These are phyloP conservation scores for Orius laevigatus DNA, from an alignment of 1,140 invertebrate genomes.

Conservation along the genomic window DNA sequence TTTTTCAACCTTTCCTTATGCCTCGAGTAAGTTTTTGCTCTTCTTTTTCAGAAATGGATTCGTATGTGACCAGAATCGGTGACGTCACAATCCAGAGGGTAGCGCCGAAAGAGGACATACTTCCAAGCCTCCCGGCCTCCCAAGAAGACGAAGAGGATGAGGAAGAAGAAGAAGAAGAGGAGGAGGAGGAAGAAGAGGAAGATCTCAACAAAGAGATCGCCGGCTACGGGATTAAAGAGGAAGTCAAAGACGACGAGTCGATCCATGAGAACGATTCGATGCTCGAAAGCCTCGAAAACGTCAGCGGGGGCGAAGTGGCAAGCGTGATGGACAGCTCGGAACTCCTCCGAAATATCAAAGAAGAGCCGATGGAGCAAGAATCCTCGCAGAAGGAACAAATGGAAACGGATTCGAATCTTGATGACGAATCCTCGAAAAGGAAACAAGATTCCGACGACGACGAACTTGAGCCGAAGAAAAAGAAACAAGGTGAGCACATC, in stretches of 20 bases:
- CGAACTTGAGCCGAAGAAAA: conserved; percentile 16
- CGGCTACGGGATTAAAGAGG: conserved; percentile 21
- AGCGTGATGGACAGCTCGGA: conserved; percentile 21
- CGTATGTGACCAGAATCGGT: conserved; percentile 30
- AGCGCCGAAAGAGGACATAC: conserved; percentile 23
- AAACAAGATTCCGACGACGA: conserved; percentile 17
- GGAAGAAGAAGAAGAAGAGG: conserved; percentile 13
- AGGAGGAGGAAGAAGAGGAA: conserved; percentile 8
- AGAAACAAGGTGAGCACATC: conserved; percentile 1
- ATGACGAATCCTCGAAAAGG: conserved; percentile 10
- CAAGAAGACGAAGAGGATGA: conserved; percentile 12
- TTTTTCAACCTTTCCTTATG: too few species aligned
- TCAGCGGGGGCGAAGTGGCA: conserved; percentile 18
- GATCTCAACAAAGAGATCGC: conserved; percentile 6
- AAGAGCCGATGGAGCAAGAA: conserved; percentile 13
- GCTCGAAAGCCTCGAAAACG: conserved; percentile 24
- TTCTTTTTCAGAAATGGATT: conserved; percentile 19
- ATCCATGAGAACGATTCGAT: conserved; percentile 2
- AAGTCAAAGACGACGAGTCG: conserved; percentile 22
- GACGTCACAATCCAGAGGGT: conserved; percentile 36
- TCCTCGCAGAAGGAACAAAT: conserved; percentile 1
- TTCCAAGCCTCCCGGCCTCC: not conserved
- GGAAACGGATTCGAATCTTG: conserved; percentile 1
- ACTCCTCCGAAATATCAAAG: conserved; percentile 15
- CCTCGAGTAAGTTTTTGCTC: too few species aligned